These are phyloP conservation scores for Zaprionus capensis DNA, from an alignment of 1,140 invertebrate genomes.

Conservation along the genomic window DNA sequence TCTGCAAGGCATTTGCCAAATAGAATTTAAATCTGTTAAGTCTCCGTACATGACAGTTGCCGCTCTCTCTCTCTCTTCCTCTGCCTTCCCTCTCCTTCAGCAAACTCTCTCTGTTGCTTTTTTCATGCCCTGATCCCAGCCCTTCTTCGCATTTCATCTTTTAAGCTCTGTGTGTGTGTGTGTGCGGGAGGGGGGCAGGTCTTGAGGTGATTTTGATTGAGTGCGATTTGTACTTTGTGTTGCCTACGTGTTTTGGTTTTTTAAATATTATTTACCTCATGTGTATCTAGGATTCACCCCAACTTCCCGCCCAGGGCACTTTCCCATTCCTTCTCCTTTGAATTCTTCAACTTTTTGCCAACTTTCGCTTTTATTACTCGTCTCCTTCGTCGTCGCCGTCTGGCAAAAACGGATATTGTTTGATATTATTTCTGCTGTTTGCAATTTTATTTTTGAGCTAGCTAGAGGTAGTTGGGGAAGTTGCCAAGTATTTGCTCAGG, in stretches of 20 bases:
- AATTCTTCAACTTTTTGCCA: conserved; percentile 23
- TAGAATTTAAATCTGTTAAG: conserved; percentile 82
- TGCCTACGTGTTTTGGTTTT: conserved; percentile 77
- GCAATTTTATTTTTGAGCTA: conserved; percentile 55
- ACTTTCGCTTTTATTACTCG: conserved; percentile 59
- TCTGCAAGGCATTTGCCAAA: conserved; percentile 45
- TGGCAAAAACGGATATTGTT: conserved; percentile 62
- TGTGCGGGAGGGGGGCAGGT: conserved; percentile 6
- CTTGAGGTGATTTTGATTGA: conserved; percentile 80
- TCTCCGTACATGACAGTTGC: conserved; percentile 77
- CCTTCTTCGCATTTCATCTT: conserved; percentile 51
- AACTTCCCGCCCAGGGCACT: not conserved
- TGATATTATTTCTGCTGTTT: conserved; percentile 67
- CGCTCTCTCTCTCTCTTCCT: conserved; percentile 51
- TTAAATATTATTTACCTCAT: conserved; percentile 79
- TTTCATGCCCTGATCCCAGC: conserved; percentile 1
- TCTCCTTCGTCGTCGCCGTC: not conserved
- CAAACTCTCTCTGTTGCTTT: not conserved
- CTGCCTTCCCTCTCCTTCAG: not conserved
- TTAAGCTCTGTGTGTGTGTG: conserved; percentile 52
- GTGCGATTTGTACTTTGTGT: conserved; percentile 79
- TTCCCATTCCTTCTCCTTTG: not conserved
- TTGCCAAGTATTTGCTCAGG: conserved; percentile 38
- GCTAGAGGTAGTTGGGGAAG: conserved; percentile 20
- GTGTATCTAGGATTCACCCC: conserved; percentile 61